Percentiles rank a stretch among this genome's conserved stretches.
Evolutionary conservation across 2,888 invertebrate genomes (phyloP).

Genomic region (Athalia rosae): DNA sequence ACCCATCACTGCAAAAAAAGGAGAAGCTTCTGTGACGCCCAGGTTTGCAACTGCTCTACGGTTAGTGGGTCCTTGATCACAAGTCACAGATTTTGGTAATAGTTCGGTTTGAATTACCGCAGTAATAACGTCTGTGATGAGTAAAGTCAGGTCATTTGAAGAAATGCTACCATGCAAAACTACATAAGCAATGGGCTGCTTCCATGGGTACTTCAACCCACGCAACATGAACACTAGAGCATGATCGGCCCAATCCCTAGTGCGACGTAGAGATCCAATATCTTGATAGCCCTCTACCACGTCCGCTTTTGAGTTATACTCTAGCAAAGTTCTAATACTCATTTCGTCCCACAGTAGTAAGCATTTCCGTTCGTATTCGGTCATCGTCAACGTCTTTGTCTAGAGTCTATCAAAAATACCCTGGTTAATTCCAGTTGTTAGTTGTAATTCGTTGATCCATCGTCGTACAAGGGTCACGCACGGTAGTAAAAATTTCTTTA

Average conservation of each 20-base stretch:
- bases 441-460: slow-evolving; percentile 57
- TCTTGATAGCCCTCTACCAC: slow-evolving; percentile 55
- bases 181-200: slow-evolving; percentile 43
- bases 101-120: slow-evolving; percentile 50
- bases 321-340: slow-evolving; percentile 53
- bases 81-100: slow-evolving; percentile 52
- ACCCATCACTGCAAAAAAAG: slow-evolving; percentile 46
- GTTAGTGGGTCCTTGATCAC: slow-evolving; percentile 55
- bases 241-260: slow-evolving; percentile 52
- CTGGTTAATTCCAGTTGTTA: slow-evolving; percentile 54
- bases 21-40: slow-evolving; percentile 51
- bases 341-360: slow-evolving; percentile 58
- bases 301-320: slow-evolving; percentile 54
- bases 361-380: slow-evolving; percentile 51
- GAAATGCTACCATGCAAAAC: slow-evolving; percentile 48
- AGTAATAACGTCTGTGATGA: slow-evolving; percentile 50
- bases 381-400: slow-evolving; percentile 56
- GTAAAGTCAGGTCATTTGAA: slow-evolving; percentile 40
- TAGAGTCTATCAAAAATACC: slow-evolving; percentile 52
- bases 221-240: slow-evolving; percentile 57
- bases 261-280: slow-evolving; percentile 52
- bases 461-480: slow-evolving; percentile 53
- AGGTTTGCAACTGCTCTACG: slow-evolving; percentile 49
- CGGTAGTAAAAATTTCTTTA: slow-evolving; percentile 56
- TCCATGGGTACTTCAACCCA: slow-evolving; percentile 54